Percentiles rank a stretch among this genome's conserved stretches.
Conservation (phyloP, 2,797 vertebrate species). For the Mormyrops attenuatus region DNA sequence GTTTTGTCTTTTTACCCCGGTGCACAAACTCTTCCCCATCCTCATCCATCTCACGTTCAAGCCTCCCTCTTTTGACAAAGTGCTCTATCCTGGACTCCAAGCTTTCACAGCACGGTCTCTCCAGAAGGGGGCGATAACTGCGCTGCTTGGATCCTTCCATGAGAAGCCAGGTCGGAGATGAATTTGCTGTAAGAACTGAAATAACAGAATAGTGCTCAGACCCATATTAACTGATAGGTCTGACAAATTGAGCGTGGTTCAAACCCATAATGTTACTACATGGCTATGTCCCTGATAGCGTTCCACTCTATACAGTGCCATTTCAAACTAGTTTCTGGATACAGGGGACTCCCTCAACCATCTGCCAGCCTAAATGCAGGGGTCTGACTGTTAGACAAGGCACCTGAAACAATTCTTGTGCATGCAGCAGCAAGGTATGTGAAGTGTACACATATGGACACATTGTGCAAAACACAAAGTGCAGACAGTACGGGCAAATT, state of each 20-base stretch:
- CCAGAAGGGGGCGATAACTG: constrained; percentile 76
- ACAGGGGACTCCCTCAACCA: background rate
- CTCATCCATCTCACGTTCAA: constrained; percentile 57
- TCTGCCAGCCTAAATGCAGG: background rate
- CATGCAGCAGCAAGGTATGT: background rate
- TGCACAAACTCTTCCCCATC: constrained; percentile 53
- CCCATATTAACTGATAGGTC: background rate
- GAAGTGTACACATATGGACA: background rate
- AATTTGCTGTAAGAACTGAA: constrained; percentile 42
- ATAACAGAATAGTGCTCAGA: background rate
- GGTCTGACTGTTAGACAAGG: background rate
- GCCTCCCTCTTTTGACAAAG: constrained; percentile 75
- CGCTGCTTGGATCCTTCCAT: constrained; percentile 77
- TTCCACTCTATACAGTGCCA: background rate
- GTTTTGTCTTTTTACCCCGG: constrained; percentile 62
- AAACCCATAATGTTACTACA: background rate
- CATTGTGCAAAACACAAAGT: background rate
- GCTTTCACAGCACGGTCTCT: constrained; percentile 80
- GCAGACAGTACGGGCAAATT: background rate
- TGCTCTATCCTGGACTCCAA: constrained; percentile 84
- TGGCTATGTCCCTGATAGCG: background rate
- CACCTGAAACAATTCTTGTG: background rate
- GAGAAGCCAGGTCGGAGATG: constrained; percentile 55
- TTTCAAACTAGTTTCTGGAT: background rate
- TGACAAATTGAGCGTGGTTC: background rate